Percentiles rank a stretch among this genome's conserved stretches.
phyloP scores from a whole-genome alignment of 53 echinoderm and acorn worm species.

The Zoroaster sp. region DNA sequence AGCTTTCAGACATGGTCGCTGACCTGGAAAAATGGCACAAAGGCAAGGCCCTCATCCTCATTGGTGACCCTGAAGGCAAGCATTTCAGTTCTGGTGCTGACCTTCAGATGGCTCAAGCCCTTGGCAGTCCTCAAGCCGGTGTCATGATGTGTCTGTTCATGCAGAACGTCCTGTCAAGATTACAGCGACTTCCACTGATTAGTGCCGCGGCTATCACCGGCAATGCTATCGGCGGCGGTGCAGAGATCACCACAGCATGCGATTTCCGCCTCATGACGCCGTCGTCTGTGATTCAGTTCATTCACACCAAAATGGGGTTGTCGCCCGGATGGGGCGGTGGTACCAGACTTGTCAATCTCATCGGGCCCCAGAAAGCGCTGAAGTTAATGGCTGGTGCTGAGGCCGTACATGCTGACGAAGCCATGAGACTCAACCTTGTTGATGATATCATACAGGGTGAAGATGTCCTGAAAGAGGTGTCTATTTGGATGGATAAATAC shows the following conservation, averaged over 20 bases:
- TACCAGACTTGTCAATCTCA: conserved; percentile 76
- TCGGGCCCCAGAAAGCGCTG: conserved; percentile 77
- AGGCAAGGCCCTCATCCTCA: conserved; percentile 80
- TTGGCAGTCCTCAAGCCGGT: conserved; percentile 58
- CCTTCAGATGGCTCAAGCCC: conserved; percentile 37
- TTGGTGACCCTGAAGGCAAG: conserved; percentile 61
- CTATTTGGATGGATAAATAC: conserved; percentile 74
- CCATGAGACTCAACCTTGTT: conserved; percentile 58
- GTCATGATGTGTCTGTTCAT: conserved; percentile 92
- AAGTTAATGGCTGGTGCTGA: conserved; percentile 64
- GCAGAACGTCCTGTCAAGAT: conserved; percentile 80
- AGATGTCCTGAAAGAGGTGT: conserved; percentile 49
- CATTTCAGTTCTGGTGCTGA: conserved; percentile 89
- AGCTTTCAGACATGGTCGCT: conserved; percentile 71
- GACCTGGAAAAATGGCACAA: conserved; percentile 81
- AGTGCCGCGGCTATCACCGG: conserved; percentile 80
- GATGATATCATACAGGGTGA: conserved; percentile 59
- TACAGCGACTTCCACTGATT: conserved; percentile 75
- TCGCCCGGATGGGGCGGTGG: conserved; percentile 94
- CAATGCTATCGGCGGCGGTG: conserved; percentile 83
- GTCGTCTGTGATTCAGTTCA: conserved; percentile 64
- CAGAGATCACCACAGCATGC: conserved; percentile 85
- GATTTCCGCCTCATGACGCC: conserved; percentile 84
- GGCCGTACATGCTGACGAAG: conserved; percentile 41
- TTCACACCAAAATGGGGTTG: conserved; percentile 80